Percentiles rank a stretch among this genome's conserved stretches.
Conservation (phyloP, 2,113 vertebrate species). For the Labrus mixtus region DNA sequence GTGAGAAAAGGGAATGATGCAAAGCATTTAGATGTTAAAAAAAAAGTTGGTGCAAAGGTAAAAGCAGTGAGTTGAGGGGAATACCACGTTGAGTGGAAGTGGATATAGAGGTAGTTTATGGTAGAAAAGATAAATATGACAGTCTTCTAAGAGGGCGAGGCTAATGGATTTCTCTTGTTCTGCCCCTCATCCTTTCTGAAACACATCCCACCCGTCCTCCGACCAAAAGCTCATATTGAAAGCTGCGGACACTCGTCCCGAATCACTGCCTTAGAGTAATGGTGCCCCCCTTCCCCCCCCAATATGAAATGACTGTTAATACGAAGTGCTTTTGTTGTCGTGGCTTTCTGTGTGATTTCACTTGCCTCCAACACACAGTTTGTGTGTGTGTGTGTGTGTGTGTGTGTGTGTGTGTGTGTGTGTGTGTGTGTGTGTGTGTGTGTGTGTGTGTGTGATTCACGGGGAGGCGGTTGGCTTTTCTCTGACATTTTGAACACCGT, state of each 20-base stretch:
- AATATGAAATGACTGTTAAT: slow-evolving; percentile 37
- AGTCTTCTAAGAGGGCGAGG: slow-evolving; percentile 32
- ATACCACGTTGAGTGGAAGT: slow-evolving; percentile 16
- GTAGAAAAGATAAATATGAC: slow-evolving; percentile 57
- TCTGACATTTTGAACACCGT: slow-evolving; percentile 54
- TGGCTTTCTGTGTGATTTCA: slow-evolving; percentile 22
- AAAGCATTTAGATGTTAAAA: slow-evolving; percentile 26
- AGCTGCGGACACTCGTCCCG: slow-evolving; percentile 44
- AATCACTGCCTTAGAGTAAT: slow-evolving; percentile 47
- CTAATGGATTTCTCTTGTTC: slow-evolving; percentile 75
- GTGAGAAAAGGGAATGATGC: slow-evolving; percentile 36
- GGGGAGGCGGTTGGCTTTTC: slow-evolving; percentile 7
- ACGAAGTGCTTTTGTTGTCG: slow-evolving; percentile 28
- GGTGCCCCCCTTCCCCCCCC: neutral
- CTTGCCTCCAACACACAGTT: slow-evolving; percentile 3
- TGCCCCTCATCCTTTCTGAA: slow-evolving; percentile 40
- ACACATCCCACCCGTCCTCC: slow-evolving; percentile 30
- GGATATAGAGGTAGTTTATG: slow-evolving; percentile 41
- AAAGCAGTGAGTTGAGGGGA: slow-evolving; percentile 28
- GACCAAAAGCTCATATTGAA: slow-evolving; percentile 23
- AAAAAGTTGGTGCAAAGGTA: slow-evolving; percentile 33
- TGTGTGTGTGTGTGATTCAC: slow-evolving; percentile 4
- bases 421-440: neutral
- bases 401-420: neutral
- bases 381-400: neutral